A percentile compares a stretch with the other conserved stretches of the same genome.
phyloP scores from a whole-genome alignment of 1,140 invertebrate genomes.

The Lepidurus apus region DNA sequence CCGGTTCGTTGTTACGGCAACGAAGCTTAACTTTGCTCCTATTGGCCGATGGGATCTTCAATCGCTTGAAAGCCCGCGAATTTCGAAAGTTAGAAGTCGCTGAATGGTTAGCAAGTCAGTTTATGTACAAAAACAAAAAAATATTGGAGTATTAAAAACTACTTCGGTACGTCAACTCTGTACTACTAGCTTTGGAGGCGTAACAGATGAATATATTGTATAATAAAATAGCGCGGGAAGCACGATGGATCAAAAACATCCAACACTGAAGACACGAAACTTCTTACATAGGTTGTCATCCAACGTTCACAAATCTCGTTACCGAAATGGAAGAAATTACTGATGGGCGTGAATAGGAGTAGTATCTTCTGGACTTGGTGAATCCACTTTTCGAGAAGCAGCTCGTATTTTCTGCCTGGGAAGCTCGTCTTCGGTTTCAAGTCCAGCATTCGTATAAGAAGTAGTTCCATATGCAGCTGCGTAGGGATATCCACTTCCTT shows the following conservation, averaged over 20 bases:
- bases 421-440: conserved; percentile 41
- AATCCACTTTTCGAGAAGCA: conserved; percentile 53
- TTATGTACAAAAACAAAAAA: neutral
- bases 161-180: neutral
- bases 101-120: too few relatives aligned
- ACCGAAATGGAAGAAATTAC: conserved; percentile 32
- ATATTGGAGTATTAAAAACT: neutral
- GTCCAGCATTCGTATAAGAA: conserved; percentile 36
- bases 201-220: conserved; percentile 5
- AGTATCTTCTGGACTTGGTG: conserved; percentile 58
- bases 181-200: neutral
- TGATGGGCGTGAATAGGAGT: conserved; percentile 54
- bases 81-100: too few relatives aligned
- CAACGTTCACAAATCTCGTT: neutral
- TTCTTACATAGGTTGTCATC: neutral
- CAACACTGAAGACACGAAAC: neutral
- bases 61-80: too few relatives aligned
- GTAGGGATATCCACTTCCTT: conserved; percentile 43
- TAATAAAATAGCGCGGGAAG: neutral
- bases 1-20: too few relatives aligned
- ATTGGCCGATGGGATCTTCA: too few relatives aligned
- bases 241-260: conserved; percentile 4
- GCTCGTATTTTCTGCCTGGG: conserved; percentile 55
- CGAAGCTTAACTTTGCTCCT: too few relatives aligned
- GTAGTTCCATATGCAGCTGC: conserved; percentile 23